Percentiles rank a stretch among this genome's conserved stretches.
phyloP scores from a whole-genome alignment of 1,140 invertebrate genomes.

The Metopolophium dirhodum region DNA sequence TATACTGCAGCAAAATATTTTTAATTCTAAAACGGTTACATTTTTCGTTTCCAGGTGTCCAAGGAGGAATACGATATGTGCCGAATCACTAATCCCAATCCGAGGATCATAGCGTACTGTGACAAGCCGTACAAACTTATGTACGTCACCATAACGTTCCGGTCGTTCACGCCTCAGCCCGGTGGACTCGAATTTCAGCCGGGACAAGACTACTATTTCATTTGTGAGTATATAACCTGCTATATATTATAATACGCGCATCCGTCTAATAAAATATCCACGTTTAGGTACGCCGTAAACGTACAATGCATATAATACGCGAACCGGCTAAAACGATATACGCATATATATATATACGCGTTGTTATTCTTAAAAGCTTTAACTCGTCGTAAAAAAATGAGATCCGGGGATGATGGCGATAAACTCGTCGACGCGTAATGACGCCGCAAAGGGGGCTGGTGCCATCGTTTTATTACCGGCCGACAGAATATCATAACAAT shows the following conservation, averaged over 20 bases:
- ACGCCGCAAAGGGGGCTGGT: not conserved
- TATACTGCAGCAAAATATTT: not conserved
- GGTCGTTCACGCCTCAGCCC: slow-evolving; percentile 93
- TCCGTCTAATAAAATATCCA: not conserved
- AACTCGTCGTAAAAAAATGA: not conserved
- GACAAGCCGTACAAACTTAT: slow-evolving; percentile 92
- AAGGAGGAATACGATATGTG: slow-evolving; percentile 96
- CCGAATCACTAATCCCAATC: slow-evolving; percentile 91
- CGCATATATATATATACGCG: not conserved
- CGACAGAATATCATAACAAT: slow-evolving; percentile 13
- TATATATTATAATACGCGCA: not conserved
- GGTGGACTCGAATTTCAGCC: slow-evolving; percentile 92
- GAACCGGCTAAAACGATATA: not conserved
- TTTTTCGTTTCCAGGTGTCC: slow-evolving; percentile 69
- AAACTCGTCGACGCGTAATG: slow-evolving; percentile 29
- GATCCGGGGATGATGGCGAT: not conserved
- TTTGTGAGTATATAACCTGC: slow-evolving; percentile 71
- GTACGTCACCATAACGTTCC: slow-evolving; percentile 96
- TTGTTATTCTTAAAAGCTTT: slow-evolving; percentile 23
- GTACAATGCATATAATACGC: not conserved
- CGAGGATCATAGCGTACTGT: slow-evolving; percentile 91
- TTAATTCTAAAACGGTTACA: not conserved
- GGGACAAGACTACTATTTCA: slow-evolving; percentile 95
- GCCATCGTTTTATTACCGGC: slow-evolving; percentile 15
- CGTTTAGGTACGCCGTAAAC: not conserved